phyloP scores from a whole-genome alignment of 1,140 invertebrate species.

The Aphelinus atriplicis region DNA sequence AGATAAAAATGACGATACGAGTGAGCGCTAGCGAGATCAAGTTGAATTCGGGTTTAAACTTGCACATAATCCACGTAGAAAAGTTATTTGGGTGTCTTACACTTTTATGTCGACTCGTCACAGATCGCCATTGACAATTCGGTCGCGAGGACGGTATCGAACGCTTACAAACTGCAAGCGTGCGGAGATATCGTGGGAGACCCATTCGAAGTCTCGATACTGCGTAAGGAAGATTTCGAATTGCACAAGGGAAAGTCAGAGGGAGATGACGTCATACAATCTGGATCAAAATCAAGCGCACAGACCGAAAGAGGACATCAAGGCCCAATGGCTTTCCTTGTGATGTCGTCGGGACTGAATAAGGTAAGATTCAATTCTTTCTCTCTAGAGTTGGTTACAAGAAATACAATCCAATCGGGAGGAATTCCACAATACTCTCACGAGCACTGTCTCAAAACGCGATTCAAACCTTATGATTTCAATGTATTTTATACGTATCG shows the following conservation, averaged over 20 bases:
- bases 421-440: too few relatives aligned
- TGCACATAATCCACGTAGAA: too few relatives aligned
- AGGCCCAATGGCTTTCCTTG: slow-evolving; percentile 89
- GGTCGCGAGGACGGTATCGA: slow-evolving; percentile 75
- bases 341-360: slow-evolving; percentile 86
- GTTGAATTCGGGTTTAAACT: too few relatives aligned
- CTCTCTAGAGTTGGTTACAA: too few relatives aligned
- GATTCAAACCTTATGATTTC: too few relatives aligned
- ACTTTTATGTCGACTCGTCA: neutral
- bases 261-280: slow-evolving; percentile 90
- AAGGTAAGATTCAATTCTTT: slow-evolving; percentile 67
- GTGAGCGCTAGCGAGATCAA: too few relatives aligned
- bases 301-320: slow-evolving; percentile 84
- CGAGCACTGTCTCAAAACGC: too few relatives aligned
- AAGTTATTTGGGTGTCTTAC: neutral
- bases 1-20: too few relatives aligned
- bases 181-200: slow-evolving; percentile 84
- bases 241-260: slow-evolving; percentile 79
- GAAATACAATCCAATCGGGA: too few relatives aligned
- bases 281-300: slow-evolving; percentile 76
- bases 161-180: slow-evolving; percentile 74
- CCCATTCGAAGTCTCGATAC: slow-evolving; percentile 89
- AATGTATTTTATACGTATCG: too few relatives aligned
- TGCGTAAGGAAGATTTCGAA: slow-evolving; percentile 86
- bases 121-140: slow-evolving; percentile 90